phyloP scores from a whole-genome alignment of 2,888 invertebrate species.

The Trachelus iudaicus region DNA sequence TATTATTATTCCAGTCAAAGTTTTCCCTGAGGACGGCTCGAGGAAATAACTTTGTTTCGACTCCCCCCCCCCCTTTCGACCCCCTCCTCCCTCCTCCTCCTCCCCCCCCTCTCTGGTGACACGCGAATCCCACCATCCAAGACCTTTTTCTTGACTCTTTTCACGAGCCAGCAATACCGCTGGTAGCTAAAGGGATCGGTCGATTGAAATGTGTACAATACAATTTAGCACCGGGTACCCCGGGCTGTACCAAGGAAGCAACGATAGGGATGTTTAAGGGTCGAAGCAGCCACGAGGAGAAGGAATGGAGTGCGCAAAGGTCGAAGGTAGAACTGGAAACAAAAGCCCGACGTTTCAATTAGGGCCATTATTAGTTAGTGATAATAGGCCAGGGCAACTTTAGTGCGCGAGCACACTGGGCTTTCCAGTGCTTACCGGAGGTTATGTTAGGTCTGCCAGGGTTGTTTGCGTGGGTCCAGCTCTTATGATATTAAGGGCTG shows the following conservation, averaged over 20 bases:
- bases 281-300: too few relatives aligned
- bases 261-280: too few relatives aligned
- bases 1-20: constrained; percentile 18
- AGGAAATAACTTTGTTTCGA: not conserved
- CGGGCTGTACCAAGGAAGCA: too few relatives aligned
- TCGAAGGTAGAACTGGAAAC: constrained; percentile 24
- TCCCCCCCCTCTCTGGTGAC: too few relatives aligned
- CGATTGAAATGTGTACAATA: too few relatives aligned
- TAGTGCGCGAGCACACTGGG: constrained; percentile 20
- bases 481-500: constrained; percentile 65
- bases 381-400: constrained; percentile 52
- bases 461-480: constrained; percentile 62
- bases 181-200: too few relatives aligned
- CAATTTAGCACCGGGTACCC: too few relatives aligned
- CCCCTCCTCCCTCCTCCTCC: too few relatives aligned
- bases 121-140: not conserved
- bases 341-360: constrained; percentile 62
- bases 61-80: not conserved
- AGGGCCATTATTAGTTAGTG: constrained; percentile 64
- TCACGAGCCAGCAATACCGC: too few relatives aligned
- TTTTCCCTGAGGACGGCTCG: constrained; percentile 3
- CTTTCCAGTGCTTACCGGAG: constrained; percentile 60
- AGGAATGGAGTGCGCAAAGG: too few relatives aligned
- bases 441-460: constrained; percentile 49
- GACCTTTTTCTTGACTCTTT: too few relatives aligned